Evolutionary conservation across 2,888 invertebrate genomes (phyloP), one percentile per base, ranked within the genome.

Genomic region (Hofmannophila pseudospretella): DNA sequence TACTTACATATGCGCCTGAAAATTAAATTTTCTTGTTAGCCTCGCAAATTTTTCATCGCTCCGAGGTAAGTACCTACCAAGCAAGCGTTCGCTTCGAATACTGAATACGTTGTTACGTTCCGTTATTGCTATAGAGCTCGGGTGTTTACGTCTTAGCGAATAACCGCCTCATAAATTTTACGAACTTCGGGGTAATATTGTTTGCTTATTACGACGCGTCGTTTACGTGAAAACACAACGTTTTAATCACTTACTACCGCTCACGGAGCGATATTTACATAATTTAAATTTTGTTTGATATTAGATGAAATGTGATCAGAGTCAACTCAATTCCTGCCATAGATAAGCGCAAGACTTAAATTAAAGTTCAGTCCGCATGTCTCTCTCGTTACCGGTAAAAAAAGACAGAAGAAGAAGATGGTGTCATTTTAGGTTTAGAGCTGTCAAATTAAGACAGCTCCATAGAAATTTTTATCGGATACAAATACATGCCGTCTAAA

Each of bases 121-220:
- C 43, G 44, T 59, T 65, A 64, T 55, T 58, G 56, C 54, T 56
- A 56, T 45, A 52, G 50, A 58, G 51, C 51, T 50, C 39, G 49
- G 51, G 59, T 63, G 70, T 76, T 78, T 73, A 77, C 67, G 64
- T 65, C 68, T 64, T 64, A 47, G 53, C 60, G 62, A 70, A 79
- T 75, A 80, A 81, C 72, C 70, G 63, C 67, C 58, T 71, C 73
- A 67, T 80, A 78, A 77, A 79, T 73, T 80, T 79, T 73, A 75
- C 70, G 72, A 71, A 75, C 71, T 67, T 63, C 39, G 51, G 41
- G 58, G 72, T 74, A 71, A 68, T 79, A 75, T 70, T 72, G 73
- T 74, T 75, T 64, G 63, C 63, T 71, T 76, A 73, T 77, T 68
- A 73, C 64, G 59, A 64, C 58, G 63, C 68, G 59, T 60, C 57